A percentile compares a stretch with the other conserved stretches of the same genome.
Conservation (phyloP, 2,888 invertebrate genomes). For the Troides aeacus region DNA sequence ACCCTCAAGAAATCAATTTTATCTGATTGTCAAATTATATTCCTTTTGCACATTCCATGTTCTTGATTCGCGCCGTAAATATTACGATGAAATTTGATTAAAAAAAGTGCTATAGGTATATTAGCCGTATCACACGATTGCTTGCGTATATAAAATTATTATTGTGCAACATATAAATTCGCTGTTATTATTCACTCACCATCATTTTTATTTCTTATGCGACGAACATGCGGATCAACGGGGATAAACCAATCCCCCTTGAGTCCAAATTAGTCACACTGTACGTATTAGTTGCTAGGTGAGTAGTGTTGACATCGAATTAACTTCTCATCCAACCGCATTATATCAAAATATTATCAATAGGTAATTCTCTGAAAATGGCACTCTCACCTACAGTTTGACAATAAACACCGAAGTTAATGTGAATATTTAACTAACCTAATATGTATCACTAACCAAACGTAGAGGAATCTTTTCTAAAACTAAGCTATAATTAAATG, state of each 20-base stretch:
- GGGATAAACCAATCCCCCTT: background rate
- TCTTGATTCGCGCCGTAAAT: background rate
- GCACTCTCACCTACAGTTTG: no score
- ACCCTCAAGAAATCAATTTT: no score
- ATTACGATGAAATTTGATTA: background rate
- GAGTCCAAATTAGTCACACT: background rate
- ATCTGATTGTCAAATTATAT: no score
- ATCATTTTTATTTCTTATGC: background rate
- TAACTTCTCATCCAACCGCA: background rate
- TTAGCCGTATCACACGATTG: background rate
- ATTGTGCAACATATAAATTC: background rate
- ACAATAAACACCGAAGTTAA: no score
- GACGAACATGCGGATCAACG: background rate
- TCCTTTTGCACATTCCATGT: no score
- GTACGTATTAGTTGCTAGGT: background rate
- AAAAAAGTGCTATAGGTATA: background rate
- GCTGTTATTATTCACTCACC: background rate
- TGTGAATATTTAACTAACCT: no score
- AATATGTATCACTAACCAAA: no score
- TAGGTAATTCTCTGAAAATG: background rate
- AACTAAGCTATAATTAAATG: no score
- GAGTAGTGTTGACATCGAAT: background rate
- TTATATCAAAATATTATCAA: background rate
- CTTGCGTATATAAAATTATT: background rate
- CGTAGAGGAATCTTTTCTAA: no score